Evolutionary conservation across 53 echinoderm and acorn worm species (phyloP).

Genomic region (Hippasteria phrygiana): DNA sequence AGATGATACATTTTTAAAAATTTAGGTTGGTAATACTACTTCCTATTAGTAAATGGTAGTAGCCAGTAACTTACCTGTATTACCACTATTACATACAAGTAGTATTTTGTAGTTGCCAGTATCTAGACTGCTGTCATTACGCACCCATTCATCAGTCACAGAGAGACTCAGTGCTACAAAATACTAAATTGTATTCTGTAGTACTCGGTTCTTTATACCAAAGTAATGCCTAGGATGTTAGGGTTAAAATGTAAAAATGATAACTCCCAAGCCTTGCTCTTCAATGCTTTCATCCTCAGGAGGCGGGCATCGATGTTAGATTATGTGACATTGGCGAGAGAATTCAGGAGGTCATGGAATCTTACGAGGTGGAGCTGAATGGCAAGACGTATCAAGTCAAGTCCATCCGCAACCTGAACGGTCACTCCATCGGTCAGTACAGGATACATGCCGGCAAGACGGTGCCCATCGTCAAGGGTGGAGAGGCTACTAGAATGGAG

Average conservation of each 20-base stretch:
- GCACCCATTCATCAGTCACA: too few relatives aligned
- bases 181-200: too few relatives aligned
- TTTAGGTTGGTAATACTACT: too few relatives aligned
- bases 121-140: too few relatives aligned
- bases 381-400: slow-evolving; percentile 92
- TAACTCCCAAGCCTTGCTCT: background rate
- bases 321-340: slow-evolving; percentile 96
- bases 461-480: slow-evolving; percentile 97
- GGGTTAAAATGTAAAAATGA: background rate
- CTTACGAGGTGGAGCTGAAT: slow-evolving; percentile 95
- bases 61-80: too few relatives aligned
- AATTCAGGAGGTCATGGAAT: slow-evolving; percentile 99
- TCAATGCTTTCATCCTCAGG: slow-evolving; percentile 60
- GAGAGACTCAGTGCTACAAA: too few relatives aligned
- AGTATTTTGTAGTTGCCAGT: too few relatives aligned
- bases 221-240: too few relatives aligned
- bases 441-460: slow-evolving; percentile 98
- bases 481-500: slow-evolving; percentile 95
- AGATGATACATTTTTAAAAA: too few relatives aligned
- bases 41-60: too few relatives aligned
- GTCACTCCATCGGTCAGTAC: slow-evolving; percentile 96
- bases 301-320: slow-evolving; percentile 96
- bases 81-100: too few relatives aligned
- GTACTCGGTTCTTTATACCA: too few relatives aligned
- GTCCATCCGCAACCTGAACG: slow-evolving; percentile 93